phyloP scores from a whole-genome alignment of 2,888 invertebrate species.

The Tetheella fluctuosa region DNA sequence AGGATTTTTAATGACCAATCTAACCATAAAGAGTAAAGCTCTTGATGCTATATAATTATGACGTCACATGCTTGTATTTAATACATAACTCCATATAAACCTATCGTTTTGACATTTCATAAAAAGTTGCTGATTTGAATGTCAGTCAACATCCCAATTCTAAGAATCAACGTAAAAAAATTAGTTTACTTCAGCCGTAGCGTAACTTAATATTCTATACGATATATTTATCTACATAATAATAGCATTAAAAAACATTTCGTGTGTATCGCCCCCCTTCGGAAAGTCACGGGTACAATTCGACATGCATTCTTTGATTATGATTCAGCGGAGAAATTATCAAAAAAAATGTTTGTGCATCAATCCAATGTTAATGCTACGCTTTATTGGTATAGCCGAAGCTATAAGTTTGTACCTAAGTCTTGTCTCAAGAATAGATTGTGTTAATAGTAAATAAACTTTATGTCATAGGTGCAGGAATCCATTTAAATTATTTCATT shows the following conservation, averaged over 20 bases:
- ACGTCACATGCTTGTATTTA: too few relatives aligned
- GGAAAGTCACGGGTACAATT: slow-evolving; percentile 25
- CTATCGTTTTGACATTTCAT: too few relatives aligned
- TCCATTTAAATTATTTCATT: too few relatives aligned
- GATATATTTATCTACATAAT: slow-evolving; percentile 2
- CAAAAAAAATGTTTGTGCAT: slow-evolving; percentile 21
- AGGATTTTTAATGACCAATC: too few relatives aligned
- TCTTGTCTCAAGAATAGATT: too few relatives aligned
- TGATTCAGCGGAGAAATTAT: slow-evolving; percentile 30
- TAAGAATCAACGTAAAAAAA: background rate
- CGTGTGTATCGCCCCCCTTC: slow-evolving; percentile 10
- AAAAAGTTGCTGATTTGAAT: too few relatives aligned
- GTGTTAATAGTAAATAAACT: too few relatives aligned
- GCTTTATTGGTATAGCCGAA: background rate
- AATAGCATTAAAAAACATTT: slow-evolving; percentile 5
- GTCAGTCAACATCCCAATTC: background rate
- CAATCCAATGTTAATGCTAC: slow-evolving; percentile 21
- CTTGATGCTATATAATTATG: too few relatives aligned
- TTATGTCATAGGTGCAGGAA: too few relatives aligned
- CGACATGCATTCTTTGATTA: slow-evolving; percentile 36
- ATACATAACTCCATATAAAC: too few relatives aligned
- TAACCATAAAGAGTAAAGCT: too few relatives aligned
- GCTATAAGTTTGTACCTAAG: background rate
- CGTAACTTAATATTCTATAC: background rate
- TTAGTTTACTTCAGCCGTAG: background rate